Conservation (phyloP, 2,797 vertebrate genomes). For the Tokudaia muenninki region DNA sequence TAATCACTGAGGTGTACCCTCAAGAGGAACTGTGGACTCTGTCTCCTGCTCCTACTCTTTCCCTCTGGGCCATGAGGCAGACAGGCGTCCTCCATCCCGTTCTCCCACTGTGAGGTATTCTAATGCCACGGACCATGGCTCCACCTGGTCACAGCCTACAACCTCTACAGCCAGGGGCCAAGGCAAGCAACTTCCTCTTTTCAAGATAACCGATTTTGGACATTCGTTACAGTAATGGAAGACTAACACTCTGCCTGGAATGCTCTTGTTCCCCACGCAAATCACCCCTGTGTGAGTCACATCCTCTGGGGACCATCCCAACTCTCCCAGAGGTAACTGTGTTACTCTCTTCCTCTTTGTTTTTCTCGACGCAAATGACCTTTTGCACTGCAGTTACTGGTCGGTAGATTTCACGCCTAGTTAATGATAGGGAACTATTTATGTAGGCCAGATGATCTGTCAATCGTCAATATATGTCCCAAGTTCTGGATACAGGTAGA, state of each 20-base stretch:
- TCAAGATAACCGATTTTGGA: background rate
- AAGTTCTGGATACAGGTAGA: conserved; percentile 1
- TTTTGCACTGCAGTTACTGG: background rate
- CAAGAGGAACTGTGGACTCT: no score
- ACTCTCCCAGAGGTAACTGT: background rate
- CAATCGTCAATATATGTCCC: background rate
- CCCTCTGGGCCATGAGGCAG: background rate
- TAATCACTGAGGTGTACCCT: background rate
- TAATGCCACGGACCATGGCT: no score
- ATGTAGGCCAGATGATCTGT: background rate
- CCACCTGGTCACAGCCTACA: background rate
- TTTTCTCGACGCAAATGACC: background rate
- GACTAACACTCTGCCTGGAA: background rate
- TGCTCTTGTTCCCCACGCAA: background rate
- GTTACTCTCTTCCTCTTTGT: background rate
- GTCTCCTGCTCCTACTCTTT: background rate
- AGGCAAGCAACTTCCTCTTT: background rate
- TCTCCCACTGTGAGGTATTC: background rate
- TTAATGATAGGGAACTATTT: background rate
- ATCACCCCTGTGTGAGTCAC: background rate
- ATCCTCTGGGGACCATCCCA: background rate
- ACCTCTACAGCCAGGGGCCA: background rate
- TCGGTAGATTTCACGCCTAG: background rate
- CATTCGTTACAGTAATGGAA: background rate
- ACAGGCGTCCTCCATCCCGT: background rate